A percentile compares a stretch with the other conserved stretches of the same genome.
These are phyloP conservation scores for Acrocephalus arundinaceus DNA, from an alignment of 2,113 vertebrate species.

Conservation along the genomic window DNA sequence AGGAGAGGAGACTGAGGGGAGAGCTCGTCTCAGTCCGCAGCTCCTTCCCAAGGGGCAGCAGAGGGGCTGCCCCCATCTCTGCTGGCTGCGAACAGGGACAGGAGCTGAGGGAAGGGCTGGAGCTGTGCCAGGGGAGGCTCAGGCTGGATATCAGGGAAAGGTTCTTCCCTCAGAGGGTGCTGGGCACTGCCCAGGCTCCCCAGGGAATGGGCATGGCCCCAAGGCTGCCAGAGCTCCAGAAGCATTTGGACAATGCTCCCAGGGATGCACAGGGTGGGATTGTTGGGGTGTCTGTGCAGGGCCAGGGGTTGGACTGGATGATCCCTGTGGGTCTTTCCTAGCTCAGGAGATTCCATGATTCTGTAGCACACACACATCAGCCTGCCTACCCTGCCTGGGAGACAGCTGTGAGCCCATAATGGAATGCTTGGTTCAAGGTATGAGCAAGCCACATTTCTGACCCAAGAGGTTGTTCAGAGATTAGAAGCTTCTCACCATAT, in stretches of 20 bases:
- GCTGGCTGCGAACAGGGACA: background rate
- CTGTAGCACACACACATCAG: accelerated
- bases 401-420: background rate
- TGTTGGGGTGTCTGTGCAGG: background rate
- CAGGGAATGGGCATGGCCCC: background rate
- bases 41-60: no score
- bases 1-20: background rate
- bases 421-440: background rate
- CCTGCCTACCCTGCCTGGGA: background rate
- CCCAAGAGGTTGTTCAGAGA: background rate
- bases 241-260: accelerated
- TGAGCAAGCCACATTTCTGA: background rate
- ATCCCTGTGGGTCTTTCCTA: accelerated
- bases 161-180: background rate
- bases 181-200: background rate
- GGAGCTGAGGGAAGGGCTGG: background rate
- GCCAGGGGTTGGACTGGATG: accelerated
- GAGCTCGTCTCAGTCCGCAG: background rate
- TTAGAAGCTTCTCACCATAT: background rate
- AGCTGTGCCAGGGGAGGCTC: accelerated
- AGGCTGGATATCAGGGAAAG: accelerated
- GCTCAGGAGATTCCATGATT: background rate
- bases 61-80: background rate
- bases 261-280: background rate
- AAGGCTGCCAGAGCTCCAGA: background rate